These are phyloP conservation scores for Gallinago stenura DNA, from an alignment of 2,797 vertebrate genomes.

Conservation along the genomic window DNA sequence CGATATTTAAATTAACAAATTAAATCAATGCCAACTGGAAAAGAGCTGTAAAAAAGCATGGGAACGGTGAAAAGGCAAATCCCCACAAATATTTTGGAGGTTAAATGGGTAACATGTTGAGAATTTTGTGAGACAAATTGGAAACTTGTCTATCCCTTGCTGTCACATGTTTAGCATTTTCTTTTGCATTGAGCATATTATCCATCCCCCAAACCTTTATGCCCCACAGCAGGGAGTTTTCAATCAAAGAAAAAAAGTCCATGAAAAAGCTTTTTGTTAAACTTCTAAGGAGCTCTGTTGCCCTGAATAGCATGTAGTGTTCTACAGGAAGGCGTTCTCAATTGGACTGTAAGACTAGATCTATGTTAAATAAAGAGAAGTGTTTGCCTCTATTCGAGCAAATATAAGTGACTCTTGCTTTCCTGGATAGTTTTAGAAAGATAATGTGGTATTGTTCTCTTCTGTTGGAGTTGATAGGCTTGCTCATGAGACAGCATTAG, in stretches of 20 bases:
- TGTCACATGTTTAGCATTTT: not conserved
- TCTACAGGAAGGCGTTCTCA: not conserved
- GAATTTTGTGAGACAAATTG: not conserved
- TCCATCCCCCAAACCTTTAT: not conserved
- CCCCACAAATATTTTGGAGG: not conserved
- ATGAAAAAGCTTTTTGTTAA: slow-evolving; percentile 25
- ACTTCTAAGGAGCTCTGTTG: not conserved
- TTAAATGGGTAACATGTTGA: not conserved
- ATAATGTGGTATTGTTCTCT: not conserved
- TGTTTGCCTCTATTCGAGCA: not conserved
- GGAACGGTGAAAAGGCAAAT: not conserved
- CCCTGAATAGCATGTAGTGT: not conserved
- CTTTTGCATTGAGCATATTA: not conserved
- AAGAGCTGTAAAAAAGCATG: not conserved
- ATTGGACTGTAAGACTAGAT: not conserved
- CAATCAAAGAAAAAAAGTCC: not conserved
- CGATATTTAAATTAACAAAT: not conserved
- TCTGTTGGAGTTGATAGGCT: not conserved
- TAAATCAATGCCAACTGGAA: not conserved
- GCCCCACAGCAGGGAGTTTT: not conserved
- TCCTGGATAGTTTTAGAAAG: not conserved
- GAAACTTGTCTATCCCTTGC: not conserved
- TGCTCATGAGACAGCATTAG: not conserved
- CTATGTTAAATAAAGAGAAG: slow-evolving; percentile 10
- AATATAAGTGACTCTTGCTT: not conserved